Evolutionary conservation across 2,113 vertebrate genomes (phyloP).

Genomic region (Notarius lentiginosus): DNA sequence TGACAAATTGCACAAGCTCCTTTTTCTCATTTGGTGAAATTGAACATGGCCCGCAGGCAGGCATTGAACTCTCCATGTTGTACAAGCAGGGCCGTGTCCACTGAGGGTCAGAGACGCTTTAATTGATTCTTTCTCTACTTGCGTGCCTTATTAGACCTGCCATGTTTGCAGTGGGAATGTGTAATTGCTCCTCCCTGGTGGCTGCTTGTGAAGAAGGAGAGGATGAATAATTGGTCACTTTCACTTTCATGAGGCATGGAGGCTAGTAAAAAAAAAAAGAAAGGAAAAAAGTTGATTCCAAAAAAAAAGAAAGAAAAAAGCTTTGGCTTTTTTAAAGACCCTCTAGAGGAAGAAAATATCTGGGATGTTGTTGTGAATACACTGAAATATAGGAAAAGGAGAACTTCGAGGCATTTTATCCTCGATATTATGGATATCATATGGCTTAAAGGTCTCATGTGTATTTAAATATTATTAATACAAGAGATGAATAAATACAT

Average conservation of each 20-base stretch:
- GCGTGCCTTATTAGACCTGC: constrained; percentile 88
- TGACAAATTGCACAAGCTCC: constrained; percentile 10
- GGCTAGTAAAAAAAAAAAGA: background rate
- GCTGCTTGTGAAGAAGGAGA: constrained; percentile 31
- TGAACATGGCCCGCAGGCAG: constrained; percentile 22
- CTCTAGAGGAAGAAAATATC: too few species aligned
- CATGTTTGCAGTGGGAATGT: constrained; percentile 90
- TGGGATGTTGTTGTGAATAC: too few species aligned
- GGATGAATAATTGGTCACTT: constrained; percentile 38
- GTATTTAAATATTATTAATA: too few species aligned
- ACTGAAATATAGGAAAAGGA: too few species aligned
- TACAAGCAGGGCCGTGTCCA: constrained; percentile 63
- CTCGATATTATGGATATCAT: too few species aligned
- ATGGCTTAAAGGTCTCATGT: too few species aligned
- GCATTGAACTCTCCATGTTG: constrained; percentile 10
- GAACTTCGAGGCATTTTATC: too few species aligned
- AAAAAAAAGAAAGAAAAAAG: background rate
- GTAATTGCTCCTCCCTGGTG: constrained; percentile 86
- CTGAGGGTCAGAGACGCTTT: constrained; percentile 87
- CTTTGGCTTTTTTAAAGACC: background rate
- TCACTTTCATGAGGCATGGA: constrained; percentile 18
- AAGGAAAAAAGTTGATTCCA: background rate
- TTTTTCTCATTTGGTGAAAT: constrained; percentile 11
- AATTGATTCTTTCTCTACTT: constrained; percentile 92
- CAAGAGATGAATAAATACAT: too few species aligned